Conservation (phyloP, 2,797 vertebrate species). For the Arremon aurantiirostris region DNA sequence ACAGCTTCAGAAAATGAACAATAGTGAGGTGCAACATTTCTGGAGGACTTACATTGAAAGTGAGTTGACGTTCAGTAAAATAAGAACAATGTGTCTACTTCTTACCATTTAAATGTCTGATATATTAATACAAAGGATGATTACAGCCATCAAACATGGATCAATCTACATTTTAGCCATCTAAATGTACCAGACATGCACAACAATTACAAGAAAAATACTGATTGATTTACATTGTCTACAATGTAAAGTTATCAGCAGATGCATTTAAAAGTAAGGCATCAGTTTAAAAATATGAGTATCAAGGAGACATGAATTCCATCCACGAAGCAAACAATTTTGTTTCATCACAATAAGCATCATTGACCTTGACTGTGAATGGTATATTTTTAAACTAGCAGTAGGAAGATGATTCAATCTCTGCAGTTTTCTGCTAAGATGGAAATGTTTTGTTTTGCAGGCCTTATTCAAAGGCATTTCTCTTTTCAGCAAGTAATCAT, state of each 20-base stretch:
- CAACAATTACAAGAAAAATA: constrained; percentile 59
- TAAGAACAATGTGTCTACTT: neutral
- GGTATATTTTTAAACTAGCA: constrained; percentile 66
- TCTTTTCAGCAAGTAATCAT: constrained; percentile 32
- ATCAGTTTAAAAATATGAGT: constrained; percentile 45
- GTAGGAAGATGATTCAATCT: constrained; percentile 62
- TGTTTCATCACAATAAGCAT: constrained; percentile 66
- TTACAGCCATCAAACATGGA: constrained; percentile 24
- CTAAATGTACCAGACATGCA: neutral
- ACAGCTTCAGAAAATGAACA: constrained; percentile 1
- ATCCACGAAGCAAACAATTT: constrained; percentile 47
- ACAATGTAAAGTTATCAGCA: constrained; percentile 19
- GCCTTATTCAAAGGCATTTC: constrained; percentile 41
- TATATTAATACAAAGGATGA: constrained; percentile 33
- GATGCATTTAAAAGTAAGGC: constrained; percentile 58
- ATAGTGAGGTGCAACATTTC: neutral
- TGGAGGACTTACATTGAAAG: neutral
- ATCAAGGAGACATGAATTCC: constrained; percentile 29
- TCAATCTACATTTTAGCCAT: constrained; percentile 28
- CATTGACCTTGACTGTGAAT: constrained; percentile 65
- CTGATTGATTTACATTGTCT: constrained; percentile 45
- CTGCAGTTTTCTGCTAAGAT: constrained; percentile 42
- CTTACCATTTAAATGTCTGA: neutral
- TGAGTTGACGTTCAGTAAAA: neutral
- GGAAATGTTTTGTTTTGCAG: constrained; percentile 59